A percentile compares a stretch with the other conserved stretches of the same genome.
Evolutionary conservation across 2,113 vertebrate genomes (phyloP).

Genomic region (Numida meleagris): DNA sequence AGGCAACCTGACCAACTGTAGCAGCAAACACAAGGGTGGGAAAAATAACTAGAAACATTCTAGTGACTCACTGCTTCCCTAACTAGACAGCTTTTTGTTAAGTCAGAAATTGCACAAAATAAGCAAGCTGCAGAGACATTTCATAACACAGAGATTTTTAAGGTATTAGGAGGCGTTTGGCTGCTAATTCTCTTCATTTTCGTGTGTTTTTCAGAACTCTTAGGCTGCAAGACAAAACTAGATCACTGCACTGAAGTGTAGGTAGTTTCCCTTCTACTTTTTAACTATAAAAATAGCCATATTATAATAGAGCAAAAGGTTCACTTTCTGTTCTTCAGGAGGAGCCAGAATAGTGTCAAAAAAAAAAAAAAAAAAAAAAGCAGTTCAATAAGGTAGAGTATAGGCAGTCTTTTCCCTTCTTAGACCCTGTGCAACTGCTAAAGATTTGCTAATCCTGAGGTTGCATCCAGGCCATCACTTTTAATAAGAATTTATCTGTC

Average conservation of each 20-base stretch:
- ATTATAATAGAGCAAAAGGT: neutral
- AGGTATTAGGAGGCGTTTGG: neutral
- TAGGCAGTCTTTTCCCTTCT: neutral
- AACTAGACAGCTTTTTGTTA: neutral
- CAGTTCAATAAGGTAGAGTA: neutral
- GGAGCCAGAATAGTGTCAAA: neutral
- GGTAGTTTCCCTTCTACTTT: conserved; percentile 14
- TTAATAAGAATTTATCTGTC: conserved; percentile 54
- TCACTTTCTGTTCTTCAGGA: neutral
- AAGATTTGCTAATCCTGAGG: conserved; percentile 28
- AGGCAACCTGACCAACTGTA: neutral
- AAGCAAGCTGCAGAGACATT: neutral
- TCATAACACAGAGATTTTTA: neutral
- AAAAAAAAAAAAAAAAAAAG: neutral
- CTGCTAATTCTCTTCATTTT: neutral
- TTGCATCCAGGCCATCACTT: conserved; percentile 46
- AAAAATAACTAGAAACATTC: neutral
- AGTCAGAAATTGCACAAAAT: neutral
- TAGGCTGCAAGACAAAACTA: neutral
- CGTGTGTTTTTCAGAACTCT: neutral
- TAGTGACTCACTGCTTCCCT: neutral
- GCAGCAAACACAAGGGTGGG: neutral
- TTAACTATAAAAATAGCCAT: conserved; percentile 27
- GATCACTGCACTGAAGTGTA: neutral
- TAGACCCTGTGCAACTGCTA: conserved; percentile 6